A percentile compares a stretch with the other conserved stretches of the same genome.
These are phyloP conservation scores for Euwallacea fornicatus DNA, from an alignment of 1,140 invertebrate genomes.

Conservation along the genomic window DNA sequence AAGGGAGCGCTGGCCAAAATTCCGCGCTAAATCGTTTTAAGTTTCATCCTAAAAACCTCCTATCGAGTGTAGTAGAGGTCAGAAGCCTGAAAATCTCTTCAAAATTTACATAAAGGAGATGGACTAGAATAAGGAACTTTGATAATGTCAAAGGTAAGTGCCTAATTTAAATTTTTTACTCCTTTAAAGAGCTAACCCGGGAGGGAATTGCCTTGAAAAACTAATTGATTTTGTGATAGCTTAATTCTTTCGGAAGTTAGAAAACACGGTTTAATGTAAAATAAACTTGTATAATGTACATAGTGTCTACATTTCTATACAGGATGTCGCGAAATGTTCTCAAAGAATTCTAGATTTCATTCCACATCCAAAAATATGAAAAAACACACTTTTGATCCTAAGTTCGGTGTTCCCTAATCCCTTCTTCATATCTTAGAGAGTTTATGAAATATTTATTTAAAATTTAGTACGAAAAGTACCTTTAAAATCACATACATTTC, in stretches of 20 bases:
- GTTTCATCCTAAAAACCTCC: constrained; percentile 24
- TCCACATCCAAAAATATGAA: no score
- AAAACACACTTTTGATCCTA: no score
- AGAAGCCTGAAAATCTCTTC: constrained; percentile 21
- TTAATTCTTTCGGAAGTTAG: neutral
- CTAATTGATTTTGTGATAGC: constrained; percentile 6
- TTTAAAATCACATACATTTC: no score
- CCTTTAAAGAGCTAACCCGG: neutral
- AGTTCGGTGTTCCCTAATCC: no score
- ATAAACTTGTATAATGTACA: no score
- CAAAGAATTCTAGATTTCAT: no score
- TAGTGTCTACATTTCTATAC: no score
- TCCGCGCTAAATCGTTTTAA: constrained; percentile 19
- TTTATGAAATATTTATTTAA: no score
- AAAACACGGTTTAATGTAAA: neutral
- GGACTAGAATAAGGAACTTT: constrained; percentile 26
- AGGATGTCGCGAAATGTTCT: no score
- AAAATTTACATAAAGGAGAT: constrained; percentile 24
- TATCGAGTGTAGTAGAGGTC: constrained; percentile 24
- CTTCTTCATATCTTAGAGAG: no score
- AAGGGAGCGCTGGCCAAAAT: constrained; percentile 22
- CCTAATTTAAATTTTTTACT: constrained; percentile 26
- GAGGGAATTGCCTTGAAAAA: neutral
- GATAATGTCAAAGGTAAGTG: constrained; percentile 29
- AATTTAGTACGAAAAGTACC: no score